Evolutionary conservation across 2,797 vertebrate species (phyloP), one percentile per base, ranked within the genome.

Genomic region (Tenualosa thibaudeaui): DNA sequence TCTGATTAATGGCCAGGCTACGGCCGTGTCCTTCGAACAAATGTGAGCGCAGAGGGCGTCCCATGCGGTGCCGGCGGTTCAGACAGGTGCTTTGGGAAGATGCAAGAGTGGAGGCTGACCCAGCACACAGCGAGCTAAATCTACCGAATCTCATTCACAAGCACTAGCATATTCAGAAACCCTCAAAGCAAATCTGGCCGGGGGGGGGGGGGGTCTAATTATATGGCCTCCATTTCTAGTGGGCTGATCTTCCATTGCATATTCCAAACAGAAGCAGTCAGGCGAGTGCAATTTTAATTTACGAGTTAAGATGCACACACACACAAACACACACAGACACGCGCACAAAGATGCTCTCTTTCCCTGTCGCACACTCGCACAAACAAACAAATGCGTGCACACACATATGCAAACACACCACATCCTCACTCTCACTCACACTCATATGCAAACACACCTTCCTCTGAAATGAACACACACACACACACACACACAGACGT

Each of bases 251-350:
- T 13, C 13, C 65, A 71, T 71, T 31, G 31, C 65, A 37, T 40
- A 71, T 71, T 71, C 65, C 31, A 40, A 40, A 71, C 62, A 78
- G 71, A 46, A 46, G 71, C 68, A 75, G 68, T 37, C 31, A 75
- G 68, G 68, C 71, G 43, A 78, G 19, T 46, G 71, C 17, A 43
- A 22, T 78, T 78, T 78, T 46, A 46, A 78, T 78, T 78, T 78
- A 40, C 13, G 65, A 71, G 65, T 40, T 31, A 78, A 78, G 40
- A 78, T 26, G 13, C 31, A 3, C 31, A 5, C 65, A 9, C 58
- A 24, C 58, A 60, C 58, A 60, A 22, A 60, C 58, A 60, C 58
- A 60, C 22, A 60, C 58, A 60, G 3, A 19, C 56, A 58, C 51
- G 9, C 51, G 8, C 51, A 9, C 51, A 13, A 10, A 56, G 2